Evolutionary conservation across 2,113 vertebrate species (phyloP).

Genomic region (Micronycteris hirsuta): DNA sequence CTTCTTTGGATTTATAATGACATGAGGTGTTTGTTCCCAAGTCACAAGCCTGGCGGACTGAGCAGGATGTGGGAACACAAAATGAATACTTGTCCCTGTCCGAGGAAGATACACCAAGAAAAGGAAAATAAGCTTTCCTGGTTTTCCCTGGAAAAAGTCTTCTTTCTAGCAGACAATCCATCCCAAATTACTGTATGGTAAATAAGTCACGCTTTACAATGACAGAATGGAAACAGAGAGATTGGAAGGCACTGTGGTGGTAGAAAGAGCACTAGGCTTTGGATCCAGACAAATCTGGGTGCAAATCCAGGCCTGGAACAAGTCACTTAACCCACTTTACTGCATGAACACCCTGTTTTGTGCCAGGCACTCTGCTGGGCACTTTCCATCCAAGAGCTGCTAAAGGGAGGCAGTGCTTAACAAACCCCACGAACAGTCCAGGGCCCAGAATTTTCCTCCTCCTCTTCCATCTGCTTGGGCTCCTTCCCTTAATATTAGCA

Average conservation of each 20-base stretch:
- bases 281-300: neutral
- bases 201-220: neutral
- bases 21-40: neutral
- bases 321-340: neutral
- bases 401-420: rapidly evolving
- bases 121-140: neutral
- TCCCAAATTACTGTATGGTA: neutral
- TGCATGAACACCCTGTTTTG: neutral
- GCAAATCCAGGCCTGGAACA: neutral
- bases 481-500: neutral
- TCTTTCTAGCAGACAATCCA: neutral
- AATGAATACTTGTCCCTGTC: neutral
- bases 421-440: too few species aligned
- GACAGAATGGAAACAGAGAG: neutral
- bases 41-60: neutral
- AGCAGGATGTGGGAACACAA: neutral
- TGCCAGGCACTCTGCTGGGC: neutral
- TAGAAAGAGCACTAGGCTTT: neutral
- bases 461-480: neutral
- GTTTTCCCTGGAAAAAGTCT: neutral
- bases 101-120: neutral
- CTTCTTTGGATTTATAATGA: neutral
- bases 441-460: neutral
- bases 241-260: neutral
- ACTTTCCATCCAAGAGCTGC: neutral